A percentile compares a stretch with the other conserved stretches of the same genome.
phyloP scores from a whole-genome alignment of 2,797 vertebrate species.

The Pseudochaenichthys georgianus region DNA sequence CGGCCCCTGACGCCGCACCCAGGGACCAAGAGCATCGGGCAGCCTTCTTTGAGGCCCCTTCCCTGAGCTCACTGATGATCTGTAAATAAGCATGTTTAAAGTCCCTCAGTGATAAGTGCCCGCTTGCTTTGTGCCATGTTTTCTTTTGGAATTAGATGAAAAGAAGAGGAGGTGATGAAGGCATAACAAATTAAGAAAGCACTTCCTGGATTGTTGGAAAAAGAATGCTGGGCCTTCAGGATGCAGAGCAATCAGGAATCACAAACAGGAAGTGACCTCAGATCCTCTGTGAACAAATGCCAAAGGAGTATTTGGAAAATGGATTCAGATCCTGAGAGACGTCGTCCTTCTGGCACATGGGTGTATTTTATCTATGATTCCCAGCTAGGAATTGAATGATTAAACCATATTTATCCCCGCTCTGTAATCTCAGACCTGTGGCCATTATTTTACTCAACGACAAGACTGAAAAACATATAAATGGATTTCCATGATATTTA shows the following conservation, averaged over 20 bases:
- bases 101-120: conserved; percentile 59
- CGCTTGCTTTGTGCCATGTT: conserved; percentile 29
- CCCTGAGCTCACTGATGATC: conserved; percentile 63
- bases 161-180: conserved; percentile 64
- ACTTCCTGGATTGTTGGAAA: conserved; percentile 76
- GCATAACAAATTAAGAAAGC: conserved; percentile 74
- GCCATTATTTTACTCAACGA: background rate
- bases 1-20: conserved; percentile 45
- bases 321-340: conserved; percentile 17
- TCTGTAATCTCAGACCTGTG: background rate
- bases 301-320: conserved; percentile 32
- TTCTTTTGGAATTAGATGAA: conserved; percentile 52
- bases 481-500: background rate
- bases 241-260: conserved; percentile 58
- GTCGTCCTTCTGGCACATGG: conserved; percentile 30
- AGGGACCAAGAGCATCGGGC: conserved; percentile 45
- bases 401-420: fast-evolving
- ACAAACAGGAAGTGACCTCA: conserved; percentile 80
- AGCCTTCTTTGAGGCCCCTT: conserved; percentile 55
- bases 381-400: background rate
- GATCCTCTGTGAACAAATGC: conserved; percentile 52
- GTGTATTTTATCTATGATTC: background rate
- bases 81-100: conserved; percentile 77
- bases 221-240: conserved; percentile 58
- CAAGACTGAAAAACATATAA: background rate